phyloP scores from a whole-genome alignment of 2,888 invertebrate genomes.

The Ctena decussata region DNA sequence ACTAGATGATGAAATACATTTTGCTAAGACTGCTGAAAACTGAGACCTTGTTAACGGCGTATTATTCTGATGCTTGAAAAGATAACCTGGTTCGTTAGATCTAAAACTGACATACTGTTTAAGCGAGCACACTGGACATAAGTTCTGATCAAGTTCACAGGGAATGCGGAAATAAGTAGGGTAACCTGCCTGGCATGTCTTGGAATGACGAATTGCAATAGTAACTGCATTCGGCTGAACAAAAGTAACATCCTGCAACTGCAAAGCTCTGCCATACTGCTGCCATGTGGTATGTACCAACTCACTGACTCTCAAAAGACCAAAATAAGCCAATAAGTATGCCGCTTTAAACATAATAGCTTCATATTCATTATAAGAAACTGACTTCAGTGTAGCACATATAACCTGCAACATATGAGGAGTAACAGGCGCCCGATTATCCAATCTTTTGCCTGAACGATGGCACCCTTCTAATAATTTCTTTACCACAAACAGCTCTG shows the following conservation, averaged over 20 bases:
- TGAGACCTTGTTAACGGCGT: neutral
- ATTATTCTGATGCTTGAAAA: neutral
- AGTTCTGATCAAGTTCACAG: neutral
- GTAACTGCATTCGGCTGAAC: neutral
- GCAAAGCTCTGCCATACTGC: neutral
- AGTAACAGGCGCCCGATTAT: slow-evolving; percentile 14
- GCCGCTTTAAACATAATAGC: neutral
- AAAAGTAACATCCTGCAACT: neutral
- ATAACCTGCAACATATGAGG: neutral
- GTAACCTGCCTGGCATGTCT: neutral
- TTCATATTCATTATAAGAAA: slow-evolving; percentile 1
- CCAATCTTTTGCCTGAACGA: neutral
- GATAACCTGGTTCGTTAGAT: neutral
- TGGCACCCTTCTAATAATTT: slow-evolving; percentile 19
- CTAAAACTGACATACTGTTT: neutral
- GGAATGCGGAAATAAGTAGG: neutral
- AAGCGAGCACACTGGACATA: neutral
- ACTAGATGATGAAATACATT: neutral
- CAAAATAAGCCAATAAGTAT: slow-evolving; percentile 8
- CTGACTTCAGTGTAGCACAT: neutral
- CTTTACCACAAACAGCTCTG: slow-evolving; percentile 5
- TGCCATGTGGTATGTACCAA: neutral
- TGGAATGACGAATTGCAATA: neutral
- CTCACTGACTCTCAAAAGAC: slow-evolving; percentile 3
- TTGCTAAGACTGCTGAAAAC: neutral